phyloP scores from a whole-genome alignment of 1,140 invertebrate species.

The Caenorhabditis latens region DNA sequence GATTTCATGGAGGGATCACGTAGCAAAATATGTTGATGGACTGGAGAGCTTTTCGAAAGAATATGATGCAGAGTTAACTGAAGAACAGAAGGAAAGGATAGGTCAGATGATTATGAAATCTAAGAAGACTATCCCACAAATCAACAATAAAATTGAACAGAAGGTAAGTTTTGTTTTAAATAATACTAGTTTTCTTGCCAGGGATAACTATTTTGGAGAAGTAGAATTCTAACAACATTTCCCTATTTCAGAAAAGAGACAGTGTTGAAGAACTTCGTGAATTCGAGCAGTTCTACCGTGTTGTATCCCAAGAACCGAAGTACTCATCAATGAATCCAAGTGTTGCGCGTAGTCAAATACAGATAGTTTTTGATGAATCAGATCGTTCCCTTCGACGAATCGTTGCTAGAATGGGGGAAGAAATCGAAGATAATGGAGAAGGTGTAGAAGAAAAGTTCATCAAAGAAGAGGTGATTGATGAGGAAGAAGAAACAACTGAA shows the following conservation, averaged over 20 bases:
- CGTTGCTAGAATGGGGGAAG: background rate
- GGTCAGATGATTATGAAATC: background rate
- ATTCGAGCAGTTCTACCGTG: slow-evolving; percentile 5
- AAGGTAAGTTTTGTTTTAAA: background rate
- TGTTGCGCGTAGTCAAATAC: slow-evolving; percentile 14
- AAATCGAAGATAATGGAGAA: too few species aligned
- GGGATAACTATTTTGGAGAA: too few species aligned
- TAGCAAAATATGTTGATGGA: background rate
- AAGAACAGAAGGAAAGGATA: background rate
- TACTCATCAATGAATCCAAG: background rate
- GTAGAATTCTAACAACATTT: background rate
- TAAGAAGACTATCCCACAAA: background rate
- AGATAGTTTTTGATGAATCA: background rate
- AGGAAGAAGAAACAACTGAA: background rate
- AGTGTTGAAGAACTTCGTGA: background rate
- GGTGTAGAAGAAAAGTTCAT: too few species aligned
- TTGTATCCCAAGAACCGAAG: background rate
- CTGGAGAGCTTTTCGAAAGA: background rate
- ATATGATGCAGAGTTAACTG: background rate
- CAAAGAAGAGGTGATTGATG: background rate
- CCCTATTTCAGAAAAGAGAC: background rate
- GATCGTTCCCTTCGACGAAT: background rate
- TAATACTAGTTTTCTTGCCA: too few species aligned
- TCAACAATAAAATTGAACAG: background rate
- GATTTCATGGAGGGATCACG: slow-evolving; percentile 8